Evolutionary conservation across 2,888 invertebrate genomes (phyloP).

Genomic region (Lingula anatina): DNA sequence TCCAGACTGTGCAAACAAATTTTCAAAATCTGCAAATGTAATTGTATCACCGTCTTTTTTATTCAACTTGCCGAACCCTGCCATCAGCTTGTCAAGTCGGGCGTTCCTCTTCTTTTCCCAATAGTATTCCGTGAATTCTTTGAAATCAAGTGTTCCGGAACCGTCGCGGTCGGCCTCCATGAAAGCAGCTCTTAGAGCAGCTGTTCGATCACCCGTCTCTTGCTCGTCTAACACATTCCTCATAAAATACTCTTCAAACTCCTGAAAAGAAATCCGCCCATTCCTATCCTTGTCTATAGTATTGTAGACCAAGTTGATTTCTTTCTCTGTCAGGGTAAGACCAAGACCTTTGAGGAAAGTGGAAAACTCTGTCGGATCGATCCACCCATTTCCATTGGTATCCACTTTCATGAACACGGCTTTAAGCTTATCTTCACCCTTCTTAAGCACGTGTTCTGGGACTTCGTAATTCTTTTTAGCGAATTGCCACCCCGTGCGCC

Average conservation of each 20-base stretch:
- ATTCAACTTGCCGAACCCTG: slow-evolving; percentile 10
- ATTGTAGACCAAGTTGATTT: slow-evolving; percentile 11
- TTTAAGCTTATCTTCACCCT: slow-evolving; percentile 14
- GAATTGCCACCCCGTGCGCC: too few species aligned
- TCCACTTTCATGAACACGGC: slow-evolving; percentile 14
- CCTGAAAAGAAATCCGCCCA: slow-evolving; percentile 10
- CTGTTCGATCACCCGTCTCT: slow-evolving; percentile 1
- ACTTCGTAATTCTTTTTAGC: too few species aligned
- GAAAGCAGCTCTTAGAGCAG: slow-evolving; percentile 11
- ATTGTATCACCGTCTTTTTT: slow-evolving; percentile 9
- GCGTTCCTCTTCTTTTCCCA: slow-evolving; percentile 9
- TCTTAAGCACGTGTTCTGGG: too few species aligned
- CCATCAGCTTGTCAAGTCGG: slow-evolving; percentile 8
- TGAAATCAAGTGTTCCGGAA: slow-evolving; percentile 13
- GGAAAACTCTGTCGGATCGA: slow-evolving; percentile 13
- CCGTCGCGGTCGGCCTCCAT: slow-evolving; percentile 16
- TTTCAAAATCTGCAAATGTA: slow-evolving; percentile 10
- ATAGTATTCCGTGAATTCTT: slow-evolving; percentile 14
- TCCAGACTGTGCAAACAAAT: too few species aligned
- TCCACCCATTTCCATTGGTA: slow-evolving; percentile 13
- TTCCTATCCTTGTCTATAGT: slow-evolving; percentile 7
- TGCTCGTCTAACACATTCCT: slow-evolving; percentile 10
- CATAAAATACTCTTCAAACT: slow-evolving; percentile 14
- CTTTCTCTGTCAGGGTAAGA: slow-evolving; percentile 8
- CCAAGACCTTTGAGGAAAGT: slow-evolving; percentile 12